These are phyloP conservation scores for Bothrops jararaca DNA, from an alignment of 2,113 vertebrate genomes.

Conservation along the genomic window DNA sequence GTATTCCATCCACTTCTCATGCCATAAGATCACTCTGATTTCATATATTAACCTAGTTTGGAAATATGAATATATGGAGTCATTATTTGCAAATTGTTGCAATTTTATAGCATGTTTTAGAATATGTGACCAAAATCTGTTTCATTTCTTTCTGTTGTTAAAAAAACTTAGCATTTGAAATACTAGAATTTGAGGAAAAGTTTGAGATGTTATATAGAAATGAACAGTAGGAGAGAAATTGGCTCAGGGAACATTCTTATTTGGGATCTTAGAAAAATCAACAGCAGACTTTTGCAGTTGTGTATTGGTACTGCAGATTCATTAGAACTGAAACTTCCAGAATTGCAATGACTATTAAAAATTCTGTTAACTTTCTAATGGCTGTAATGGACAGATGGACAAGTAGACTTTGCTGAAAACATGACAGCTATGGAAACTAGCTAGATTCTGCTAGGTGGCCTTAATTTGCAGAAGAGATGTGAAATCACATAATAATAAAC, in stretches of 20 bases:
- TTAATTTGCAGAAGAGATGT: neutral
- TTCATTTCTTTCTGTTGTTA: slow-evolving; percentile 16
- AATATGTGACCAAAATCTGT: neutral
- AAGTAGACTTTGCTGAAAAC: neutral
- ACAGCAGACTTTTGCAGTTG: neutral
- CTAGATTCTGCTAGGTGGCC: neutral
- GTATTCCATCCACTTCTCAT: neutral
- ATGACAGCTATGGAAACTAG: neutral
- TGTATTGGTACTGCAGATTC: neutral
- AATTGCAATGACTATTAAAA: neutral
- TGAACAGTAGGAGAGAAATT: neutral
- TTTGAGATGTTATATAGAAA: neutral
- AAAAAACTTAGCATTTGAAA: neutral
- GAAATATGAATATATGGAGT: slow-evolving; percentile 57
- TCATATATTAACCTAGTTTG: slow-evolving; percentile 24
- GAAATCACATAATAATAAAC: neutral
- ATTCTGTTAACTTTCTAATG: neutral
- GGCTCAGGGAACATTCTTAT: neutral
- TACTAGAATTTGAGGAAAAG: neutral
- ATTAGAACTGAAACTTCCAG: neutral
- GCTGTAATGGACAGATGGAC: neutral
- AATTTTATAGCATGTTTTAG: neutral
- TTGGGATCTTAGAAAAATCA: neutral
- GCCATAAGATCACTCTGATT: neutral
- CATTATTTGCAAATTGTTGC: slow-evolving; percentile 38